phyloP scores from a whole-genome alignment of 2,797 vertebrate genomes.

The Anisognathus igniventris region DNA sequence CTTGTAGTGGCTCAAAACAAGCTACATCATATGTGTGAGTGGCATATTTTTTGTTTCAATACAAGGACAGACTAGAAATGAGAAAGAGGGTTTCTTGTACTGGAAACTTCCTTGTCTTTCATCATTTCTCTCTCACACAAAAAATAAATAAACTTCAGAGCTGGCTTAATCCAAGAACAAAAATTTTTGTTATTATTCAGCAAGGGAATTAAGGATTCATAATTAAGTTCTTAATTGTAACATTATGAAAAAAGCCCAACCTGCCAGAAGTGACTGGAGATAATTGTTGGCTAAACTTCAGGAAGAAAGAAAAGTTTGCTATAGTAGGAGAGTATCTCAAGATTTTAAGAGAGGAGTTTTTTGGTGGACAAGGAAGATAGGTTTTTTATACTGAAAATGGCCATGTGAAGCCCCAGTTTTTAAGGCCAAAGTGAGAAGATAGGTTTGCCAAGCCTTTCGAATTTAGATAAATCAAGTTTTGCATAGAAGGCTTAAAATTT shows the following conservation, averaged over 20 bases:
- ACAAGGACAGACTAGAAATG: neutral
- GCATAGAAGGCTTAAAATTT: neutral
- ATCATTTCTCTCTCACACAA: neutral
- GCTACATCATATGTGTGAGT: neutral
- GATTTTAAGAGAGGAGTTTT: neutral
- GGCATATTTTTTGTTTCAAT: neutral
- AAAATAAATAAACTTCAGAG: neutral
- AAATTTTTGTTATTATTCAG: neutral
- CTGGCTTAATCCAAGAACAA: neutral
- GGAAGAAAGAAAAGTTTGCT: neutral
- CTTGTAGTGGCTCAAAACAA: neutral
- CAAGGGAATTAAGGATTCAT: neutral
- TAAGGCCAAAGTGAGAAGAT: neutral
- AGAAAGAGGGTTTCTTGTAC: neutral
- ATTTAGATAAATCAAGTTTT: neutral
- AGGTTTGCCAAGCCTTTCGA: neutral
- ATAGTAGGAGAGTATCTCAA: neutral
- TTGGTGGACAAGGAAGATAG: neutral
- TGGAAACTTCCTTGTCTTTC: neutral
- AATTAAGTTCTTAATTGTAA: neutral
- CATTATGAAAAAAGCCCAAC: neutral
- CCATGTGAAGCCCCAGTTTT: neutral
- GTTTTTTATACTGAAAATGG: neutral
- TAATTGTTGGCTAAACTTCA: neutral
- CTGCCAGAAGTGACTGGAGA: neutral